phyloP scores from a whole-genome alignment of 2,888 invertebrate genomes.

The Polymixis lichenea region DNA sequence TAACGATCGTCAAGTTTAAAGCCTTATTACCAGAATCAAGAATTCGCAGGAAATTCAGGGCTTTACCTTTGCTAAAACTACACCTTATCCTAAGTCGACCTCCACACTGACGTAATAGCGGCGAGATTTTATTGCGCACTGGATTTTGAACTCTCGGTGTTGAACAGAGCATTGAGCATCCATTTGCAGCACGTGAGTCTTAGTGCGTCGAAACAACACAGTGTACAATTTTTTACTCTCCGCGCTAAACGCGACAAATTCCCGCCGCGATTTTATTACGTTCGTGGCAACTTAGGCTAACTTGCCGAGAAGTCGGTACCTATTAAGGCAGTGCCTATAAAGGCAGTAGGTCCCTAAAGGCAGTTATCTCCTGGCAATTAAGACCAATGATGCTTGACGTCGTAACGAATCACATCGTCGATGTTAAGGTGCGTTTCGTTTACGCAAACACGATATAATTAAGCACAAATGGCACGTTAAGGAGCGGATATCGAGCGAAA shows the following conservation, averaged over 20 bases:
- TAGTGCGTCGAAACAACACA: too few species aligned
- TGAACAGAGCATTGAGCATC: too few species aligned
- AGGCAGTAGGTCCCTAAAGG: background rate
- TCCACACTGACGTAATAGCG: too few species aligned
- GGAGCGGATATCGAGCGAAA: slow-evolving; percentile 40
- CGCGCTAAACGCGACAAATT: too few species aligned
- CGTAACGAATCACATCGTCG: slow-evolving; percentile 51
- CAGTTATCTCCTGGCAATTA: slow-evolving; percentile 34
- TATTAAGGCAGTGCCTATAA: slow-evolving; percentile 9
- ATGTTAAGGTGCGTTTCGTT: slow-evolving; percentile 47
- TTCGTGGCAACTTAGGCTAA: too few species aligned
- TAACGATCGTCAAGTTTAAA: background rate
- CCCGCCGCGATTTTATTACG: too few species aligned
- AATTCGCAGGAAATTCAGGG: background rate
- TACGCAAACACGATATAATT: slow-evolving; percentile 47
- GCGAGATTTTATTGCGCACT: too few species aligned
- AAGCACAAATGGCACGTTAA: slow-evolving; percentile 40
- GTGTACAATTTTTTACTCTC: too few species aligned
- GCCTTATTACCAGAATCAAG: background rate
- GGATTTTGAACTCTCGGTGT: too few species aligned
- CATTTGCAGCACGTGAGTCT: too few species aligned
- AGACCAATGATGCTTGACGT: slow-evolving; percentile 50
- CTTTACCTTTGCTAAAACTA: background rate
- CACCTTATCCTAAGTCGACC: too few species aligned
- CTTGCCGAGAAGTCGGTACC: background rate